Evolutionary conservation across 1,140 invertebrate genomes (phyloP).

Genomic region (Drosophila elegans): DNA sequence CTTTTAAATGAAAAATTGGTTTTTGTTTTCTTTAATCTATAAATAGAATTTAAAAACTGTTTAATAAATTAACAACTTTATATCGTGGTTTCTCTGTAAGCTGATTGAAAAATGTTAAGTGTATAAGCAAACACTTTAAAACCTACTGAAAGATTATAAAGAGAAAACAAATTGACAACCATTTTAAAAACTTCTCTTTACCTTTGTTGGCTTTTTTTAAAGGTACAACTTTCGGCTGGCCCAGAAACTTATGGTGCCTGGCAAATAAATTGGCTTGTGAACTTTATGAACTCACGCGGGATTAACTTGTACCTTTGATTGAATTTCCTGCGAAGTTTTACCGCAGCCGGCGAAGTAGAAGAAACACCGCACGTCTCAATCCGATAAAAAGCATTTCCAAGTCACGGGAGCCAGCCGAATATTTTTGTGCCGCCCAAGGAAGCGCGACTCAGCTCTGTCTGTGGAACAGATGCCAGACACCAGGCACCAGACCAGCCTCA

Average conservation of each 20-base stretch:
- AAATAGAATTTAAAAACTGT: too few relatives aligned
- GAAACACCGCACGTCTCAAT: conserved; percentile 52
- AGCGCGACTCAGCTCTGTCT: conserved; percentile 40
- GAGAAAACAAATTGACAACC: conserved; percentile 41
- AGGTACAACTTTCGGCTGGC: conserved; percentile 11
- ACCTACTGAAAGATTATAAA: neutral
- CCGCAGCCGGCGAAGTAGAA: conserved; percentile 9
- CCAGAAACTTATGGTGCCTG: conserved; percentile 48
- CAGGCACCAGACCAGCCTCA: conserved; percentile 2
- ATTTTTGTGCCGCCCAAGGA: conserved; percentile 20
- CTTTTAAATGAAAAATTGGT: too few relatives aligned
- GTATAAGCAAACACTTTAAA: neutral
- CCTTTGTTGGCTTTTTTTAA: conserved; percentile 25
- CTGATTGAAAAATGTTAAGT: too few relatives aligned
- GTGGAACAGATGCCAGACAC: conserved; percentile 72
- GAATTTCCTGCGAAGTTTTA: conserved; percentile 73
- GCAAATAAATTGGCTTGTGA: conserved; percentile 78
- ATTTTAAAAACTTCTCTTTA: conserved; percentile 20
- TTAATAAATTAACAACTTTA: too few relatives aligned
- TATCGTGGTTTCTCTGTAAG: too few relatives aligned
- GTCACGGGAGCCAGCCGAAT: conserved; percentile 23
- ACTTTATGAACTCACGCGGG: conserved; percentile 83
- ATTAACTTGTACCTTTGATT: conserved; percentile 84
- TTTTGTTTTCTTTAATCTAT: too few relatives aligned
- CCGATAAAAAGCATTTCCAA: conserved; percentile 67